A percentile compares a stretch with the other conserved stretches of the same genome.
These are phyloP conservation scores for Meriones unguiculatus DNA, from an alignment of 2,113 vertebrate genomes.

Conservation along the genomic window DNA sequence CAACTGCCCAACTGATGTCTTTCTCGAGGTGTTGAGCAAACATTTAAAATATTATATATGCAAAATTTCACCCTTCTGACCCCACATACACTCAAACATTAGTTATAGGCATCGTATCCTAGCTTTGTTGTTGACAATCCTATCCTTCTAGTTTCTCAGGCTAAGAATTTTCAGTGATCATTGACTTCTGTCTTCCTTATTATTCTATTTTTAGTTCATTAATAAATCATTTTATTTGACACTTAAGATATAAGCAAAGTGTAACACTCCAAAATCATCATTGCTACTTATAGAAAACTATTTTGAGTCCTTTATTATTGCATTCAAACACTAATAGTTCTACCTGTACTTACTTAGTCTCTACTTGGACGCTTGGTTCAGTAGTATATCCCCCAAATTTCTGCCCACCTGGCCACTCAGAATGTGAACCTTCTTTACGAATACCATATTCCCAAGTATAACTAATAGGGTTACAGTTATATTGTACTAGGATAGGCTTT, in stretches of 20 bases:
- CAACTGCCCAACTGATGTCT: background rate
- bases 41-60: background rate
- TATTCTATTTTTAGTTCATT: background rate
- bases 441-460: background rate
- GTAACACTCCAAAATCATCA: background rate
- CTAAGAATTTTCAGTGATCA: background rate
- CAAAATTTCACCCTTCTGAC: background rate
- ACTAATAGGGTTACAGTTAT: background rate
- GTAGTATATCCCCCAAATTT: too few relatives aligned
- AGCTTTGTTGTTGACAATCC: background rate
- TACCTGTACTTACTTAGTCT: too few relatives aligned
- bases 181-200: background rate
- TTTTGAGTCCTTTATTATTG: background rate
- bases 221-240: background rate
- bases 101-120: background rate
- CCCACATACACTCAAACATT: background rate
- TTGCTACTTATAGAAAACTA: background rate
- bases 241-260: background rate
- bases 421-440: background rate
- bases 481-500: background rate
- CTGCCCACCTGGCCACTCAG: too few relatives aligned
- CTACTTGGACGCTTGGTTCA: too few relatives aligned
- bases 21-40: background rate
- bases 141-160: background rate
- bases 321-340: too few relatives aligned